These are phyloP conservation scores for Nebria brevicollis DNA, from an alignment of 2,888 invertebrate genomes.

Conservation along the genomic window DNA sequence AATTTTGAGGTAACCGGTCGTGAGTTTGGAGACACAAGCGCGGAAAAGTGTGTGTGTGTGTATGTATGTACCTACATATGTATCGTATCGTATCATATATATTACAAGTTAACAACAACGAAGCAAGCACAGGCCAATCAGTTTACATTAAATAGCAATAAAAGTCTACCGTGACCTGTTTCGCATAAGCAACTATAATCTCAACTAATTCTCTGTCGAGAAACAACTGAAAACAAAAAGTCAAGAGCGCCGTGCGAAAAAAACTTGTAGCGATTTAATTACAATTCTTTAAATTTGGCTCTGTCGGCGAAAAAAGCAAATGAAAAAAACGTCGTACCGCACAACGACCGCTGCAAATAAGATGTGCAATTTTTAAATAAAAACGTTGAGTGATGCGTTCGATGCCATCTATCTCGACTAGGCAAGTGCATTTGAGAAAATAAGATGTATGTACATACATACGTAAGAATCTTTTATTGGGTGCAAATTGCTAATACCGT, in stretches of 20 bases:
- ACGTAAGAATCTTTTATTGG: slow-evolving; percentile 41
- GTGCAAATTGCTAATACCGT: slow-evolving; percentile 46
- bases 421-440: slow-evolving; percentile 30
- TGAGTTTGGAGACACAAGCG: slow-evolving; percentile 16
- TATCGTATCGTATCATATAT: too few species aligned
- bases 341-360: slow-evolving; percentile 22
- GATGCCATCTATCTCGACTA: slow-evolving; percentile 33
- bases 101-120: not conserved
- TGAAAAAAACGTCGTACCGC: not conserved
- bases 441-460: slow-evolving; percentile 27
- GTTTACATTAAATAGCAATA: slow-evolving; percentile 45
- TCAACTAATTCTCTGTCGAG: slow-evolving; percentile 40
- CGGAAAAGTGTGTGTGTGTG: too few species aligned
- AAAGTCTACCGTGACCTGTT: slow-evolving; percentile 44
- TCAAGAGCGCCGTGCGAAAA: slow-evolving; percentile 33
- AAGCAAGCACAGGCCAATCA: slow-evolving; percentile 22
- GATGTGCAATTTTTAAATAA: not conserved
- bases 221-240: slow-evolving; percentile 30
- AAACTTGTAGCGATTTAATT: slow-evolving; percentile 47
- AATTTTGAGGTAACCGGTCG: slow-evolving; percentile 19
- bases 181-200: slow-evolving; percentile 44
- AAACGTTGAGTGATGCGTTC: not conserved
- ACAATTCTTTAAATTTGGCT: slow-evolving; percentile 48
- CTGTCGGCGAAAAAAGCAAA: slow-evolving; percentile 28
- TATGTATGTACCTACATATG: too few species aligned